Conservation (phyloP, 2,113 vertebrate species). For the Plecturocebus donacophilus region DNA sequence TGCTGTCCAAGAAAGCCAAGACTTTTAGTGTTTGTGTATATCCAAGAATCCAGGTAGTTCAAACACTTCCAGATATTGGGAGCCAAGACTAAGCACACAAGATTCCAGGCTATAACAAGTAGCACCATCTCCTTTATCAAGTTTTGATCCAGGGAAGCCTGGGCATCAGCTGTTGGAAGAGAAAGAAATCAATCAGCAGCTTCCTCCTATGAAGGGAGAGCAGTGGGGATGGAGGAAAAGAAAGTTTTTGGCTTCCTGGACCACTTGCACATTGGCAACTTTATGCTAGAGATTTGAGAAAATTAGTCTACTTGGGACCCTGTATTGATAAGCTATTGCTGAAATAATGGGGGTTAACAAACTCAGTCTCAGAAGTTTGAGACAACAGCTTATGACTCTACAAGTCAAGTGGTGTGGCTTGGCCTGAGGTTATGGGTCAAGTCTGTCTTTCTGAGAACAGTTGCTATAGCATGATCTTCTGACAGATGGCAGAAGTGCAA, state of each 20-base stretch:
- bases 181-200: neutral
- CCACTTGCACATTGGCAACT: neutral
- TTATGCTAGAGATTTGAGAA: neutral
- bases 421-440: neutral
- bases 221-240: neutral
- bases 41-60: neutral
- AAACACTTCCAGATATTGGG: neutral
- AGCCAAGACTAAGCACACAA: neutral
- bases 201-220: neutral
- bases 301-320: neutral
- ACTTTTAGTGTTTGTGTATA: neutral
- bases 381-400: neutral
- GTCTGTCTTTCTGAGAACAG: neutral
- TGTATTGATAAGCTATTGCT: neutral
- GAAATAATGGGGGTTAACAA: neutral
- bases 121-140: neutral
- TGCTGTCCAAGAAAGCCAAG: neutral
- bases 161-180: neutral
- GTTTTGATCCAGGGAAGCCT: neutral
- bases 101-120: neutral
- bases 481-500: neutral
- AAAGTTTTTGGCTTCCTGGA: neutral
- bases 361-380: neutral
- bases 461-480: neutral
- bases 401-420: neutral